phyloP scores from a whole-genome alignment of 2,113 vertebrate genomes.

The Phasianus colchicus region DNA sequence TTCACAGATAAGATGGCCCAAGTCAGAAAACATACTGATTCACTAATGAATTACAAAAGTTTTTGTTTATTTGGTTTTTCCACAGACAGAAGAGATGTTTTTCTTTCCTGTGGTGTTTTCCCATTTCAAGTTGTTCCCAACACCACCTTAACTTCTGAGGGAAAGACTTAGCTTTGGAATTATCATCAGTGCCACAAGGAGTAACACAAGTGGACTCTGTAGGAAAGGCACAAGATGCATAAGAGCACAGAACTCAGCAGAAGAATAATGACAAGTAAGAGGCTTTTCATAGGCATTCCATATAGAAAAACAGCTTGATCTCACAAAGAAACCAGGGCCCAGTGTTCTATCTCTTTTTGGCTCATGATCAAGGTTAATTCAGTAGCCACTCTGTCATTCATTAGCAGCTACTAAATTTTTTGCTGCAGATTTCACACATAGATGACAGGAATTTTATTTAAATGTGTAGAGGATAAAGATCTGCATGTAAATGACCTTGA shows the following conservation, averaged over 20 bases:
- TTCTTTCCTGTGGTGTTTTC: not conserved
- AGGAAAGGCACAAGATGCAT: not conserved
- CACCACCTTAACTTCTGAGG: not conserved
- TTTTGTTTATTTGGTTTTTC: not conserved
- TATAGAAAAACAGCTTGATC: not conserved
- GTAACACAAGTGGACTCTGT: not conserved
- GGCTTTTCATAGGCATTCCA: not conserved
- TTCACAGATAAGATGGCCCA: not conserved
- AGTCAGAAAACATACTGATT: not conserved
- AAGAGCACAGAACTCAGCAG: not conserved
- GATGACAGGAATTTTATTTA: not conserved
- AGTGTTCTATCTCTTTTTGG: not conserved
- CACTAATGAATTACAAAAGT: not conserved
- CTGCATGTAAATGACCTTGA: not conserved
- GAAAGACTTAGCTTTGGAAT: not conserved
- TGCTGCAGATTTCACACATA: not conserved
- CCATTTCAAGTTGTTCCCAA: not conserved
- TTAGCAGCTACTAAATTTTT: not conserved
- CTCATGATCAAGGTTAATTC: not conserved
- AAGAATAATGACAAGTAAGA: not conserved
- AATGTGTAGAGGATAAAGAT: not conserved
- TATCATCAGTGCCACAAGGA: not conserved
- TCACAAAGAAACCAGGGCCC: not conserved
- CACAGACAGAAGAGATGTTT: not conserved
- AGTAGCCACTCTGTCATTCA: not conserved